Base-by-base conservation (phyloP, 2,888 invertebrate species). In the Drosophila colorata region DNA sequence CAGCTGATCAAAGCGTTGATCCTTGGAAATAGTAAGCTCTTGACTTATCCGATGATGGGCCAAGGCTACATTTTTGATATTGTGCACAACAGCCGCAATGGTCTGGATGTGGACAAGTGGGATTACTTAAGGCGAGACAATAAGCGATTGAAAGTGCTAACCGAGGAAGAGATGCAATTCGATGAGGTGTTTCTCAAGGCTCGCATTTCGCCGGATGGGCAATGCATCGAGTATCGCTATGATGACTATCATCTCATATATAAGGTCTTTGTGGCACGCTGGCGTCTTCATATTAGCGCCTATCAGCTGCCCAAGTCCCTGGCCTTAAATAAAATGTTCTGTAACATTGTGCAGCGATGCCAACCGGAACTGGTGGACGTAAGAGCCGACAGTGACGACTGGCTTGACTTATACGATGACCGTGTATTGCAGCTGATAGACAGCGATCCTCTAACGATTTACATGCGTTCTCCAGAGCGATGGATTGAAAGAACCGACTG, bases 101-200 rank as follows among this genome's bases (percentile, higher is more conserved):
- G 93, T 8, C 91, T 95, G 16, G 95, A 95, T 89, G 95, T 95
- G 0, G 95, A 95, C 86, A 95, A 95, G 86, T 94, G 94, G 93
- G 95, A 95, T 80, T 95, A 95, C 83, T 91, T 95, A 47, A 90
- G 93, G 16, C 92, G 95, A 20, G 95, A 95, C 84, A 92, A 92
- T 43, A 90, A 92, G 52, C 77, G 69, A 6, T 37, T 87, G 0
- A 52, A 79, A 2, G 49, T 82, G 61, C 77, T 84, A 20, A 84
- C 59, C 53, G 48, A 72, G 14, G 72, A 81, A 0, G 72, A 89
- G 68, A 69, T 89, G 73, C 71, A 89, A 18, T 90, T 91, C 52
- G 84, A 90, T 63, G 80, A 86, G 20, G 69, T 91, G 0, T 92
- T 91, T 47, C 67, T 80, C 52, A 88, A 80, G 18, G 88, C 90